phyloP scores from a whole-genome alignment of 35 echinoderm and acorn worm species.

The Strongylocentrotus purpuratus region DNA sequence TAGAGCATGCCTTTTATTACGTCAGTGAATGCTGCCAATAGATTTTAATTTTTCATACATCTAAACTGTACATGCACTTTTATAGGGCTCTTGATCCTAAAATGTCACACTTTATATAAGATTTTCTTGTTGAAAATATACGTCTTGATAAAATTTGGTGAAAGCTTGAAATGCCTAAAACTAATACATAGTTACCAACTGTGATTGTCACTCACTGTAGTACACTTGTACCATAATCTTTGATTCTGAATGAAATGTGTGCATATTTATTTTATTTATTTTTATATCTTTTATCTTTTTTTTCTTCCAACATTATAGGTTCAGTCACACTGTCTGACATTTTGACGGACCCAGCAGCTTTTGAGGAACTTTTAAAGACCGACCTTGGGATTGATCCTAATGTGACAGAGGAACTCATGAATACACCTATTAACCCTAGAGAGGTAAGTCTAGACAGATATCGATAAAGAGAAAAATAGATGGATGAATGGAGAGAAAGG shows the following conservation, averaged over 20 bases:
- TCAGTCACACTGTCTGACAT: background rate
- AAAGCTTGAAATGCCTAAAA: no score
- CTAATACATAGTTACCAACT: no score
- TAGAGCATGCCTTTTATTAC: no score
- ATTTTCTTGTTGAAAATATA: no score
- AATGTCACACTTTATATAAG: no score
- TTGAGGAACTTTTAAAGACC: background rate
- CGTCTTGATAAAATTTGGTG: no score
- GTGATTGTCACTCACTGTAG: no score
- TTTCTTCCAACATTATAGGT: background rate
- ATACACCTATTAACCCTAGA: conserved; percentile 35
- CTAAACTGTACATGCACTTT: no score
- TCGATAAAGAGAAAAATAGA: background rate
- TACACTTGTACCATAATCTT: no score
- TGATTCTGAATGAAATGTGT: background rate
- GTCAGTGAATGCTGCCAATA: no score
- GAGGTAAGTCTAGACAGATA: background rate
- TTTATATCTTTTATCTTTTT: background rate
- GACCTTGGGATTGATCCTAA: conserved; percentile 29
- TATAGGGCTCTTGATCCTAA: no score
- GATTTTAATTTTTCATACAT: no score
- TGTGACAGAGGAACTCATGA: conserved; percentile 17
- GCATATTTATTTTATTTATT: background rate
- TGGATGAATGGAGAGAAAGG: background rate
- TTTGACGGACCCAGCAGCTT: background rate